Conservation (phyloP, 92 coral and sea anemone species). For the Micromussa lordhowensis region DNA sequence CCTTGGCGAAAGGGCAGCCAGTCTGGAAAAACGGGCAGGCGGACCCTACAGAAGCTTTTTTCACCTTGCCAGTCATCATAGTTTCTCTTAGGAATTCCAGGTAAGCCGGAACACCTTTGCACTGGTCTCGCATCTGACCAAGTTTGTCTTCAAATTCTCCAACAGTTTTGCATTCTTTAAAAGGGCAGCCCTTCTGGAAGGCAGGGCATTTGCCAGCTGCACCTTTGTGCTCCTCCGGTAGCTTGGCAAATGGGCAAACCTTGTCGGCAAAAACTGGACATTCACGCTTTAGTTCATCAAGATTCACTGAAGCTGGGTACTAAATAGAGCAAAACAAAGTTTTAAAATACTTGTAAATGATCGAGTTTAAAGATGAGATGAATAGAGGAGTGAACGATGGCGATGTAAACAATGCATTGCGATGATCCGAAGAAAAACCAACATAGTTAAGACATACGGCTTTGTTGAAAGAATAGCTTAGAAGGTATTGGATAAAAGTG, state of each 20-base stretch:
- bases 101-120: background rate
- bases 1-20: background rate
- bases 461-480: no score
- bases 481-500: no score
- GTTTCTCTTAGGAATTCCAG: background rate
- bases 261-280: background rate
- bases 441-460: no score
- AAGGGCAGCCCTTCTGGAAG: background rate
- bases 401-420: no score
- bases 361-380: no score
- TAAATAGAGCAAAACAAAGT: background rate
- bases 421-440: no score
- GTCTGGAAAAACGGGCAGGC: conserved; percentile 3
- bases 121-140: background rate
- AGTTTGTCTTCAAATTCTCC: background rate
- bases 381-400: no score
- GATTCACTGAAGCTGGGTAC: background rate
- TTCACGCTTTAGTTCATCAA: background rate
- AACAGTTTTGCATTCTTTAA: background rate
- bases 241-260: background rate
- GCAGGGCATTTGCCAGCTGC: conserved; percentile 5
- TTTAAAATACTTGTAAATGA: no score
- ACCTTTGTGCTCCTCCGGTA: background rate
- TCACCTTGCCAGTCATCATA: background rate
- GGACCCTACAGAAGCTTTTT: background rate